Percentiles rank a stretch among this genome's conserved stretches.
phyloP scores from a whole-genome alignment of 2,113 vertebrate species.

The Pterophyllum scalare region DNA sequence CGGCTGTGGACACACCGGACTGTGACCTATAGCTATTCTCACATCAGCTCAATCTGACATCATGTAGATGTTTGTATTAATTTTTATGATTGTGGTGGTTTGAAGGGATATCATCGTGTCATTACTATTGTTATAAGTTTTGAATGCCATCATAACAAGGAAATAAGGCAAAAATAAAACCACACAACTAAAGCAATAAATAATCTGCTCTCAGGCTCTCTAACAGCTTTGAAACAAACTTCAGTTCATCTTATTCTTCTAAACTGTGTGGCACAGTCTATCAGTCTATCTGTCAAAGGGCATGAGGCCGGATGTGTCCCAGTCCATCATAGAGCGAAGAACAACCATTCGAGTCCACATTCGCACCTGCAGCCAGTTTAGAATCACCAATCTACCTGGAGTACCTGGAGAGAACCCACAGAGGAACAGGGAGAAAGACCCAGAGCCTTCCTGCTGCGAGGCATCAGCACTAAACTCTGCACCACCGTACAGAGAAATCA shows the following conservation, averaged over 20 bases:
- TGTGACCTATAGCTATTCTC: not conserved
- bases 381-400: not conserved
- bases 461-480: not conserved
- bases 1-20: not conserved
- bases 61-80: not conserved
- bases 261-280: not conserved
- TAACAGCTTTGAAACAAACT: rapidly evolving
- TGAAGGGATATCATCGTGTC: not conserved
- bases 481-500: not conserved
- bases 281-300: not conserved
- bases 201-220: not conserved
- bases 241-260: not conserved
- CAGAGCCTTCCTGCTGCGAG: not conserved
- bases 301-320: not conserved
- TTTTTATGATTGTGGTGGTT: not conserved
- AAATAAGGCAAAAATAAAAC: too few relatives aligned
- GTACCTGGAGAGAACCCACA: not conserved
- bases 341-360: rapidly evolving
- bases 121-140: not conserved
- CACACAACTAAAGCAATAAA: not conserved
- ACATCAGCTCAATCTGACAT: not conserved
- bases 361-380: not conserved
- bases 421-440: not conserved
- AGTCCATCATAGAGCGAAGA: not conserved
- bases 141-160: not conserved